Conservation (phyloP, 2,888 invertebrate species). For the Cynaeus angustus region DNA sequence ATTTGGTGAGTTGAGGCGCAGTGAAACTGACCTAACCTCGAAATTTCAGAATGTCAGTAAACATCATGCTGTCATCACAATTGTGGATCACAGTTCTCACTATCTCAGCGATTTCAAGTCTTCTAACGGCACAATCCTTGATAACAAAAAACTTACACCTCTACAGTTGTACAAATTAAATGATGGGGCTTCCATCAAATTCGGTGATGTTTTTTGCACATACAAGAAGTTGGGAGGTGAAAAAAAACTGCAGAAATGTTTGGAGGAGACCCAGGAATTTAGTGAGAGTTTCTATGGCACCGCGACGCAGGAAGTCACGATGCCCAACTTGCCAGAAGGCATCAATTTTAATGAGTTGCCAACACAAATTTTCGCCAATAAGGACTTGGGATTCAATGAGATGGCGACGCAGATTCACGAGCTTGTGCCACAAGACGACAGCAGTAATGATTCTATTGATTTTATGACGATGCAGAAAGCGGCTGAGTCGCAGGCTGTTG, state of each 20-base stretch:
- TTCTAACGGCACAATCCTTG: conserved; percentile 66
- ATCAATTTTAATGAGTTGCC: conserved; percentile 35
- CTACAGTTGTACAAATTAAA: conserved; percentile 62
- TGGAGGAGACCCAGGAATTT: conserved; percentile 56
- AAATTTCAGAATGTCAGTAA: conserved; percentile 66
- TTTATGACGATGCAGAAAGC: conserved; percentile 55
- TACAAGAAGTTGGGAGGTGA: conserved; percentile 22
- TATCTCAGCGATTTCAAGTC: conserved; percentile 67
- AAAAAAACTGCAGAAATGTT: not conserved
- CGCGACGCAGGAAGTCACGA: conserved; percentile 55
- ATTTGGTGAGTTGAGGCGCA: conserved; percentile 59
- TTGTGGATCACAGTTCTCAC: conserved; percentile 62
- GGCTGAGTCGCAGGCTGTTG: conserved; percentile 31
- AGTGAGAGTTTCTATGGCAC: conserved; percentile 60
- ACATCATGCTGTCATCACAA: conserved; percentile 66
- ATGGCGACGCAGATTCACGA: conserved; percentile 4
- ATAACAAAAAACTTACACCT: conserved; percentile 60
- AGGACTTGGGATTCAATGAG: not conserved
- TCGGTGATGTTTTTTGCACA: conserved; percentile 60
- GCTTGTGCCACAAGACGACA: conserved; percentile 40
- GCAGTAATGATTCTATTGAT: conserved; percentile 59
- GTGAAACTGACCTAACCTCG: conserved; percentile 3
- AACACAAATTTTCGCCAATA: conserved; percentile 21
- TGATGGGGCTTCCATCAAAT: conserved; percentile 58
- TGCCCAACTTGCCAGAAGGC: conserved; percentile 8